Base-by-base conservation (phyloP, 2,113 vertebrate species). In the Calyptomena viridis region DNA sequence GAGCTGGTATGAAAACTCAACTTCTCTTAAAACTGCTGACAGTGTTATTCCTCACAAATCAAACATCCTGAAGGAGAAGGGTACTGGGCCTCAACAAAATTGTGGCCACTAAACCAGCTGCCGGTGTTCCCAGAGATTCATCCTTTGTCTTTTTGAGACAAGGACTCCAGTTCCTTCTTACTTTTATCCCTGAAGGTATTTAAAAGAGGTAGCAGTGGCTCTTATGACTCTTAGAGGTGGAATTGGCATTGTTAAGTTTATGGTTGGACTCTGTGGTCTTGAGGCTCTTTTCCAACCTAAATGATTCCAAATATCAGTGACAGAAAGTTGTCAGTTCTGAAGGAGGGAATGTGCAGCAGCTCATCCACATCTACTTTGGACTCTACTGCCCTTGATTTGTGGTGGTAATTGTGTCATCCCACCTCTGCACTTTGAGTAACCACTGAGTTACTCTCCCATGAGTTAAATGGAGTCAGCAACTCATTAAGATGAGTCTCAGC, bases 131-230 rank as follows among this genome's bases (percentile, higher is more conserved):
- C 28, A 77, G 69, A 71, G n/a, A 50, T 71, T 40, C 21, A 69
- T 15, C 55, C 50, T 40, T 81, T 4, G 3, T 23, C 20, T n/a
- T 22, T 82, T 49, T 6, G 12, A 73, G 49, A 37, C 30, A 78
- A 24, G 44, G 21, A 69, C 21, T 46, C 17, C 25, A 1, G 14
- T 22, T 62, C 46, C 16, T 14, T 68, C 53, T 30, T 60, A 1
- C 22, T 69, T 77, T 46, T 47, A 81, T 14, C 24, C 47, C n/a
- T 59, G 53, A 11, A 53, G 8, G 14, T 28, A 24, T 72, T 67
- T 42, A 42, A 37, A 60, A 60, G 31, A 67, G 0, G 0, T 9
- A 49, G 39, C 31, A 1, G 11, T 23, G 81, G 17, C 4, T 0
- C 30, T n/a, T 22, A 40, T 39, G 55, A 44, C 1, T 2, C 1